Conservation (phyloP, 2,888 invertebrate species). For the Hyposoter didymator region DNA sequence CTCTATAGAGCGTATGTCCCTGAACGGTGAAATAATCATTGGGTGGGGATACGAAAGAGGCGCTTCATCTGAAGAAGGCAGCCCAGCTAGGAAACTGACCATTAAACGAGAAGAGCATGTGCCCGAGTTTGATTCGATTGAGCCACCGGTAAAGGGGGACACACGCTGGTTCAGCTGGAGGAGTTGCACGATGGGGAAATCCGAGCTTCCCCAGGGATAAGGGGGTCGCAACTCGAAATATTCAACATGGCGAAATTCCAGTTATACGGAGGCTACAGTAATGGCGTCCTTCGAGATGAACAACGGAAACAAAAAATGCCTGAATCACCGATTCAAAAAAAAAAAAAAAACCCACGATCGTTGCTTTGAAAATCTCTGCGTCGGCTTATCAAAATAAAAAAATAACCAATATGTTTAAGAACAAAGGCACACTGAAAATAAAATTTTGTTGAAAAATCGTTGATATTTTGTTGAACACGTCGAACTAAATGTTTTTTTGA, state of each 20-base stretch:
- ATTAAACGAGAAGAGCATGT: conserved; percentile 4
- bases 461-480: too few relatives aligned
- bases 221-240: conserved; percentile 26
- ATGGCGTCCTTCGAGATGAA: conserved; percentile 19
- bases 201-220: conserved; percentile 35
- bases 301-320: not conserved
- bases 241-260: conserved; percentile 53
- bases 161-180: conserved; percentile 32
- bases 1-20: not conserved
- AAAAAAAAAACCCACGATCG: not conserved
- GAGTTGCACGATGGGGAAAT: conserved; percentile 30
- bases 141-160: conserved; percentile 50
- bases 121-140: conserved; percentile 32
- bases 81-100: not conserved
- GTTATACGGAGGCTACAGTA: conserved; percentile 15
- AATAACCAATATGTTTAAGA: too few relatives aligned
- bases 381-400: too few relatives aligned
- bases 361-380: not conserved
- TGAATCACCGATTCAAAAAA: not conserved
- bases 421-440: too few relatives aligned
- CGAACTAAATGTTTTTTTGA: too few relatives aligned
- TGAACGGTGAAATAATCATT: not conserved
- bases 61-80: not conserved
- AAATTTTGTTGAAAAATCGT: too few relatives aligned
- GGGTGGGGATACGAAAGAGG: not conserved